phyloP scores from a whole-genome alignment of 2,888 invertebrate species.

The Acleris laterana region DNA sequence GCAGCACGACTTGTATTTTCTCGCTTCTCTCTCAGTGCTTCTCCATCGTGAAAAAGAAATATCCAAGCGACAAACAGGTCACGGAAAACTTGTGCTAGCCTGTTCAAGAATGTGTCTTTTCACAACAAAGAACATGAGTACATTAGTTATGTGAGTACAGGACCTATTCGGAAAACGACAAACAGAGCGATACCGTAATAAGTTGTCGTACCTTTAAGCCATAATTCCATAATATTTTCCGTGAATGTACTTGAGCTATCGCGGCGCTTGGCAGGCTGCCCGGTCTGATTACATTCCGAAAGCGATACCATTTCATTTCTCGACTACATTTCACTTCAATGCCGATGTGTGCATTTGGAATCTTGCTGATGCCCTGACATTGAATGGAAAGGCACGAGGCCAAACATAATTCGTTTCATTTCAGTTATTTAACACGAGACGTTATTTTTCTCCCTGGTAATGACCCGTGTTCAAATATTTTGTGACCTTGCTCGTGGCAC shows the following conservation, averaged over 20 bases:
- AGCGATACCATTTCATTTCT: slow-evolving; percentile 18
- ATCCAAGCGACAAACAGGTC: too few relatives aligned
- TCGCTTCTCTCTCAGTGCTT: too few relatives aligned
- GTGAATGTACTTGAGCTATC: slow-evolving; percentile 5
- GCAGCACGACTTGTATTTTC: too few relatives aligned
- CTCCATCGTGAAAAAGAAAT: too few relatives aligned
- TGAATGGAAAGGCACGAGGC: not conserved
- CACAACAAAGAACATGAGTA: too few relatives aligned
- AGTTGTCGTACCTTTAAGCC: slow-evolving; percentile 11
- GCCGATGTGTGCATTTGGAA: slow-evolving; percentile 12
- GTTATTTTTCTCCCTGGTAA: too few relatives aligned
- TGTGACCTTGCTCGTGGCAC: too few relatives aligned
- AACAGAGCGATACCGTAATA: not conserved
- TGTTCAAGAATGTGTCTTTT: too few relatives aligned
- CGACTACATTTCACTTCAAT: slow-evolving; percentile 9
- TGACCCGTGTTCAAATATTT: too few relatives aligned
- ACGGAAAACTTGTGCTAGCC: too few relatives aligned
- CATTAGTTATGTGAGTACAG: too few relatives aligned
- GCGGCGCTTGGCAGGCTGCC: slow-evolving; percentile 25
- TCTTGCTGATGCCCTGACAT: slow-evolving; percentile 8
- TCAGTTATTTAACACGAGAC: not conserved
- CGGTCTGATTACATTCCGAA: slow-evolving; percentile 25
- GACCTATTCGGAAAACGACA: not conserved
- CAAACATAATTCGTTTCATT: not conserved
- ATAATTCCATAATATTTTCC: slow-evolving; percentile 19